phyloP scores from a whole-genome alignment of 2,888 invertebrate genomes.

The Eugnorisma glareosa region DNA sequence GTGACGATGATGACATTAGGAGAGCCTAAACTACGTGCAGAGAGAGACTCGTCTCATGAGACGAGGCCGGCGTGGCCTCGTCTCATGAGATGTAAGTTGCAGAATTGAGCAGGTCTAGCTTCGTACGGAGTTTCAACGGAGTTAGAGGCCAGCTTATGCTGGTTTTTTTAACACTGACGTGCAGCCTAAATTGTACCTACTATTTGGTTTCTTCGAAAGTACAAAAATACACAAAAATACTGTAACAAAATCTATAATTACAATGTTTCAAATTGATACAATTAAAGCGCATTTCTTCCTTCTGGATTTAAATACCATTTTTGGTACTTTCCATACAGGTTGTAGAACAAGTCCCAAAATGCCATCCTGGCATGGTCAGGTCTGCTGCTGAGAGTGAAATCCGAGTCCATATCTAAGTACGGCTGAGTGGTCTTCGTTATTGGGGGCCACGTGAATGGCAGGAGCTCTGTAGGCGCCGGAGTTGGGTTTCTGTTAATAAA shows the following conservation, averaged over 20 bases:
- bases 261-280: neutral
- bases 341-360: constrained; percentile 70
- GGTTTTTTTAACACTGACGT: no score
- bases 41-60: no score
- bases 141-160: no score
- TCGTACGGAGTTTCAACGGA: no score
- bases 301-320: constrained; percentile 26
- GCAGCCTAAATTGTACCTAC: no score
- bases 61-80: no score
- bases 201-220: no score
- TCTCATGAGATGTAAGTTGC: no score
- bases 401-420: constrained; percentile 58
- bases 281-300: neutral
- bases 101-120: no score
- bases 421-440: constrained; percentile 43
- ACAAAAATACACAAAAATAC: neutral
- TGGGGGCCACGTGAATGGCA: constrained; percentile 66
- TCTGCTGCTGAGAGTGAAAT: constrained; percentile 46
- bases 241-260: neutral
- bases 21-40: no score
- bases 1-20: no score
- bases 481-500: constrained; percentile 60
- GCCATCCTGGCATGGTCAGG: constrained; percentile 61
- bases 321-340: constrained; percentile 55
- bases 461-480: constrained; percentile 59